Evolutionary conservation across 2,797 vertebrate genomes (phyloP).

Genomic region (Varecia variegata): DNA sequence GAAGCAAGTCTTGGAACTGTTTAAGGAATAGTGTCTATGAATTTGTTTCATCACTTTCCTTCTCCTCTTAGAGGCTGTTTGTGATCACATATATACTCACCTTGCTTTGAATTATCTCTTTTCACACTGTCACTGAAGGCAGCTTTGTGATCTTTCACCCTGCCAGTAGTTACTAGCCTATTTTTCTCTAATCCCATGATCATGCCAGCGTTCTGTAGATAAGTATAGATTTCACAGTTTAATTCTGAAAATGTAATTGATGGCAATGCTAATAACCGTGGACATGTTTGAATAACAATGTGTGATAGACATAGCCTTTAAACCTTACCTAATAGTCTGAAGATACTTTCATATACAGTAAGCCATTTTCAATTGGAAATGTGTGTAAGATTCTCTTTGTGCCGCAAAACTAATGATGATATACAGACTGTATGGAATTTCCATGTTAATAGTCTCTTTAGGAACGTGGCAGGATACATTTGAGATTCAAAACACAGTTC

Average conservation of each 20-base stretch:
- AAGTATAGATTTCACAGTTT: not conserved
- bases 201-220: not conserved
- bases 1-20: not conserved
- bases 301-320: not conserved
- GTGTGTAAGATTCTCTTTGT: not conserved
- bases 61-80: not conserved
- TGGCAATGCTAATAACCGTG: not conserved
- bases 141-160: not conserved
- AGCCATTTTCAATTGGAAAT: not conserved
- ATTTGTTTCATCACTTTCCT: not conserved
- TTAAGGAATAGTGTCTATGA: not conserved
- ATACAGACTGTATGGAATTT: constrained; percentile 40
- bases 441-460: constrained; percentile 34
- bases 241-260: not conserved
- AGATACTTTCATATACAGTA: not conserved
- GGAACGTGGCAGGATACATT: constrained; percentile 45
- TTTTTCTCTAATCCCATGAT: not conserved
- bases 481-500: constrained; percentile 57
- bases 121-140: not conserved
- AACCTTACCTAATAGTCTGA: not conserved
- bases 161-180: not conserved
- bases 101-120: not conserved
- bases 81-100: not conserved
- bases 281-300: not conserved
- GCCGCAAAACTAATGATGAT: not conserved